Evolutionary conservation across 2,113 vertebrate species (phyloP), one percentile per base, ranked within the genome.

Genomic region (Charadrius vociferus): DNA sequence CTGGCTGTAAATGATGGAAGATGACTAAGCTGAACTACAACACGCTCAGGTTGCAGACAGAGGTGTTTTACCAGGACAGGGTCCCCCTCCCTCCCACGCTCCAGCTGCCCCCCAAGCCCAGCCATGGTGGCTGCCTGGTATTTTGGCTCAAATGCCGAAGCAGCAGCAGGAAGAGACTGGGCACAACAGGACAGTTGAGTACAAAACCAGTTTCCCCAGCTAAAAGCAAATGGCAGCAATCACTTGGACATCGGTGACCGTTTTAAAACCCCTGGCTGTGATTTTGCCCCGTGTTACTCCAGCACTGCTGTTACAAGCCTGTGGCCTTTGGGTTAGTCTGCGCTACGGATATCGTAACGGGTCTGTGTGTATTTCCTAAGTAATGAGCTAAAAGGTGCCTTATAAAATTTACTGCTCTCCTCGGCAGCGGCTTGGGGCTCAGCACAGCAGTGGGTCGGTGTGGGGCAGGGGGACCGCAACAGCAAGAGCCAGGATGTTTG

Each of bases 381-480:
- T 8, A 2, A 4, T 18, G 72, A 96, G 75, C 65, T 92, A 22
- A 86, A 97, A 91, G 95, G 95, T 98, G 95, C 96, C 96, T 98
- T 97, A 91, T 3, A 49, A 39, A 70, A 18, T 17, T 58, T 47
- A 32, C 82, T n/a, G 82, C 83, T 88, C 59, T 93, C 47, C 92
- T 61, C 6, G 3, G 90, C 72, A 79, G 81, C 0, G 0, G 59
- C 30, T 7, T 29, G 50, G 34, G 50, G 30, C 52, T 67, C 59
- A 14, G 75, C 47, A 34, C 15, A 15, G 91, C 3, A 1, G 14
- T 1, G 3, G 41, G 59, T 16, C 0, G 11, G 26, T 11, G 34
- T 3, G 3, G n/a, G 62, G n/a, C 21, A 30, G 19, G 11, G 11
- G 34, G 37, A 10, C 21, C 0, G 14, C n/a, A 45, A 75, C 29